Conservation (phyloP, 30 jellyfish, hydroid and myxozoan genomes). For the Chrysaora quinquecirrha region DNA sequence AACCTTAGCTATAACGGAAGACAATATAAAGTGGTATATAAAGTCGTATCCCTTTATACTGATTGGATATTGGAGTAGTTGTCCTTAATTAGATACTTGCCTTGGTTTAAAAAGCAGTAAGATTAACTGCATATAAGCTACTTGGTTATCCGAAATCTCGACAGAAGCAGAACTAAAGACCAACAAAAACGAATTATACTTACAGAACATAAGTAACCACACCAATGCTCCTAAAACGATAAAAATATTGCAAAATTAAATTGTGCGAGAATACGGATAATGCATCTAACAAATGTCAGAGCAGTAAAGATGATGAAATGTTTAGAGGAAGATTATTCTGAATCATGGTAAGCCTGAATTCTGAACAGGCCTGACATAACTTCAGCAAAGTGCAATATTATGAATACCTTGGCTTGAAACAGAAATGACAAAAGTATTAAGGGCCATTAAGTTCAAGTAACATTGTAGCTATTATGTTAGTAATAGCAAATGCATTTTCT, state of each 20-base stretch:
- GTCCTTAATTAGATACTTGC: neutral
- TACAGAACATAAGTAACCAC: conserved; percentile 98
- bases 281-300: neutral
- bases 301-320: neutral
- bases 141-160: no score
- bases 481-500: no score
- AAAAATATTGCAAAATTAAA: no score
- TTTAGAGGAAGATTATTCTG: no score
- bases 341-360: neutral
- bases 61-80: neutral
- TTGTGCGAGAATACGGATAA: neutral
- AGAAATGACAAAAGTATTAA: no score
- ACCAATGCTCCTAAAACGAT: conserved; percentile 92
- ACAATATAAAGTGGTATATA: neutral
- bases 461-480: no score
- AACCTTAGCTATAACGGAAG: neutral
- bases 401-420: neutral
- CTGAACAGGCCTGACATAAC: neutral
- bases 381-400: neutral
- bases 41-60: neutral
- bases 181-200: conserved; percentile 22
- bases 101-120: no score
- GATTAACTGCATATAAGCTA: no score
- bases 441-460: no score
- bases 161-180: neutral